A percentile compares a stretch with the other conserved stretches of the same genome.
Conservation (phyloP, 2,888 invertebrate species). For the Diarsia rubi region DNA sequence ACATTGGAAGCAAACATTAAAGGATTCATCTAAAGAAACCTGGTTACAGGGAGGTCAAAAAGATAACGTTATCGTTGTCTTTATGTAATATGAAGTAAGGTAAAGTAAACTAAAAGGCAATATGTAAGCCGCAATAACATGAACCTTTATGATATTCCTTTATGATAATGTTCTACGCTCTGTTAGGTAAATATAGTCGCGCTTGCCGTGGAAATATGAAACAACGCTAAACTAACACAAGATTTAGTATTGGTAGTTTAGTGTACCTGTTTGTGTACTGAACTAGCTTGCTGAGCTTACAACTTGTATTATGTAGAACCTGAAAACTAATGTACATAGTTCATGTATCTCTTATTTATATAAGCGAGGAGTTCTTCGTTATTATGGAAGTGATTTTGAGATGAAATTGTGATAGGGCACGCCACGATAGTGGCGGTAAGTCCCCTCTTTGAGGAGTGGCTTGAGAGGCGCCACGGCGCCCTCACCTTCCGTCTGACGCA, state of each 20-base stretch:
- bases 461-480: too few relatives aligned
- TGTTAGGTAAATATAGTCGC: conserved; percentile 71
- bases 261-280: conserved; percentile 59
- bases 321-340: conserved; percentile 41
- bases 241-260: conserved; percentile 60
- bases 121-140: conserved; percentile 79
- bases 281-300: conserved; percentile 55
- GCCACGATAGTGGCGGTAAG: too few relatives aligned
- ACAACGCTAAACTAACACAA: conserved; percentile 60
- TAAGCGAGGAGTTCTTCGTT: neutral
- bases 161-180: conserved; percentile 78
- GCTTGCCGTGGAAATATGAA: conserved; percentile 72
- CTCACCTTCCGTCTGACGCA: too few relatives aligned
- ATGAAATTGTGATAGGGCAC: neutral
- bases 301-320: conserved; percentile 47
- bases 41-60: conserved; percentile 61
- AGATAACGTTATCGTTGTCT: conserved; percentile 73
- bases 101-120: conserved; percentile 77
- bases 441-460: too few relatives aligned
- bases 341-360: conserved; percentile 36
- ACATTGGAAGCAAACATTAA: conserved; percentile 55
- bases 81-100: conserved; percentile 71
- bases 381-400: conserved; percentile 14
- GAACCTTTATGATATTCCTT: conserved; percentile 80
- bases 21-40: conserved; percentile 58